These are phyloP conservation scores for Napeogenes inachia DNA, from an alignment of 2,888 invertebrate genomes.

Conservation along the genomic window DNA sequence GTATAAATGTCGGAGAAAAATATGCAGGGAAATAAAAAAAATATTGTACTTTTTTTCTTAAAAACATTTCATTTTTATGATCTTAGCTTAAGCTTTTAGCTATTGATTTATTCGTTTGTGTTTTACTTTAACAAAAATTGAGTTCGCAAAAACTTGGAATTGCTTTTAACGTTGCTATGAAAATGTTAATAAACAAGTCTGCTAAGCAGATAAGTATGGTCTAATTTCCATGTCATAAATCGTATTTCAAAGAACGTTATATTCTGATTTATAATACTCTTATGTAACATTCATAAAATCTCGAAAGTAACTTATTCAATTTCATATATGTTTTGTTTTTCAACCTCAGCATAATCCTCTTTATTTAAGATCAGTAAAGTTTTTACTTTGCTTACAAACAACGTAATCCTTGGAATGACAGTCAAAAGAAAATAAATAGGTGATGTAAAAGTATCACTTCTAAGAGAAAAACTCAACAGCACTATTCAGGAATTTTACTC, in stretches of 20 bases:
- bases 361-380: slow-evolving; percentile 4
- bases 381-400: neutral
- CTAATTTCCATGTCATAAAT: neutral
- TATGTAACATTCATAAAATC: slow-evolving; percentile 13
- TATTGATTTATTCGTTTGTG: no score
- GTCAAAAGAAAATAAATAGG: neutral
- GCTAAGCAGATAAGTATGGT: neutral
- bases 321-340: slow-evolving; percentile 17
- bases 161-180: slow-evolving; percentile 6
- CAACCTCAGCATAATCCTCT: neutral
- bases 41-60: no score
- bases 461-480: slow-evolving; percentile 36
- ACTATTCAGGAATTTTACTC: slow-evolving; percentile 41
- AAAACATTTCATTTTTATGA: no score
- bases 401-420: no score
- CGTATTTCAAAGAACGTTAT: neutral
- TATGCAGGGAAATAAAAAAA: no score
- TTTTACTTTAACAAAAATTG: no score
- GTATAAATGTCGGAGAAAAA: no score
- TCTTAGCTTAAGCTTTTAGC: no score
- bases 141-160: neutral
- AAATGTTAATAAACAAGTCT: neutral
- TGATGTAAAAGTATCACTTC: slow-evolving; percentile 19
- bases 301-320: slow-evolving; percentile 21
- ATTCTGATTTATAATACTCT: slow-evolving; percentile 8